Conservation (phyloP, 2,888 invertebrate species). For the Cataglyphis cursor region DNA sequence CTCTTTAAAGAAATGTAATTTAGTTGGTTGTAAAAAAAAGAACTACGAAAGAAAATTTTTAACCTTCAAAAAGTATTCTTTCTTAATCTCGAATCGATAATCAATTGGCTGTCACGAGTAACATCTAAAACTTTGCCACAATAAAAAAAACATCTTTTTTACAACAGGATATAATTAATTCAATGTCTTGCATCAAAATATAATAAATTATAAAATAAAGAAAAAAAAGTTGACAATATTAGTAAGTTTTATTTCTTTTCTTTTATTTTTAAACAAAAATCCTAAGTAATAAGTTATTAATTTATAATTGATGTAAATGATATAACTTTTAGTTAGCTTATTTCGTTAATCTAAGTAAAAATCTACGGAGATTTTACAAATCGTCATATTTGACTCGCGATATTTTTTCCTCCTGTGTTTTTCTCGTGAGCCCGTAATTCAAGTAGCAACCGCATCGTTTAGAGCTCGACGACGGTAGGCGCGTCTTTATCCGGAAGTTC, state of each 20-base stretch:
- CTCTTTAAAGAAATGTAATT: constrained; percentile 44
- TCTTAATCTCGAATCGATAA: constrained; percentile 5
- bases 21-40: constrained; percentile 9
- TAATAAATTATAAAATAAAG: not conserved
- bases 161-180: not conserved
- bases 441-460: constrained; percentile 73
- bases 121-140: not conserved
- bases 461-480: constrained; percentile 60
- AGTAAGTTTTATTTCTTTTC: not conserved
- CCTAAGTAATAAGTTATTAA: not conserved
- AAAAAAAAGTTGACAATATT: not conserved
- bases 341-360: not conserved
- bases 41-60: constrained; percentile 16
- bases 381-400: not conserved
- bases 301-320: not conserved
- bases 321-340: not conserved
- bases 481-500: constrained; percentile 70
- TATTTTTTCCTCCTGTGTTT: constrained; percentile 33
- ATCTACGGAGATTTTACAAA: not conserved
- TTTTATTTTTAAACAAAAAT: not conserved
- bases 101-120: not conserved
- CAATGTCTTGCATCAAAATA: not conserved
- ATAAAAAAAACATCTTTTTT: not conserved
- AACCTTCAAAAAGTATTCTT: constrained; percentile 21
- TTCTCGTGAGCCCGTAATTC: constrained; percentile 44